These are phyloP conservation scores for Chanos chanos DNA, from an alignment of 2,797 vertebrate species.

Conservation along the genomic window DNA sequence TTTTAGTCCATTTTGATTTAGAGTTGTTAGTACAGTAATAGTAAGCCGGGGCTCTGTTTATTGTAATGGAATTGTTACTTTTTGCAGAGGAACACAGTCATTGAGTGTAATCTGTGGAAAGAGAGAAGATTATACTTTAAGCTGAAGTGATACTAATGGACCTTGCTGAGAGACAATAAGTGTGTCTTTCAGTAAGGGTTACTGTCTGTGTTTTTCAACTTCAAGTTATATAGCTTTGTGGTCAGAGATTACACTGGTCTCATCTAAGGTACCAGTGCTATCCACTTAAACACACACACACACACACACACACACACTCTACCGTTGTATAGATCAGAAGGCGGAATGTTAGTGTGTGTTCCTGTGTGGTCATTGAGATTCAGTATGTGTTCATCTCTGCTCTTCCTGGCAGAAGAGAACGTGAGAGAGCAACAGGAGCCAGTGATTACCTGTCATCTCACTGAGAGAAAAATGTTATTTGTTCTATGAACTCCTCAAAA, in stretches of 20 bases:
- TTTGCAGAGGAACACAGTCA: neutral
- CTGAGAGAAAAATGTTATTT: slow-evolving; percentile 11
- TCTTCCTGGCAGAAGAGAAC: slow-evolving; percentile 1
- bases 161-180: slow-evolving; percentile 15
- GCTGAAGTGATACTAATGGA: slow-evolving; percentile 8
- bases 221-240: slow-evolving; percentile 11
- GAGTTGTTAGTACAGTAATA: neutral
- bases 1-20: too few relatives aligned
- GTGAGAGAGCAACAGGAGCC: neutral
- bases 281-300: neutral
- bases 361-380: slow-evolving; percentile 1
- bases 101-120: neutral
- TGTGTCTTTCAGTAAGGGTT: slow-evolving; percentile 10
- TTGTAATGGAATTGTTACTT: neutral
- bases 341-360: neutral
- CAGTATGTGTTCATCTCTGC: neutral
- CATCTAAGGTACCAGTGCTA: neutral
- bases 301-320: neutral
- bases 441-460: slow-evolving; percentile 37
- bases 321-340: neutral
- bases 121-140: slow-evolving; percentile 7
- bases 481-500: slow-evolving; percentile 20
- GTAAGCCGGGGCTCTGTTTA: neutral
- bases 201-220: slow-evolving; percentile 1
- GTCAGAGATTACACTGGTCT: neutral